Conservation (phyloP, 2,797 vertebrate species). For the Sorex maritimensis region DNA sequence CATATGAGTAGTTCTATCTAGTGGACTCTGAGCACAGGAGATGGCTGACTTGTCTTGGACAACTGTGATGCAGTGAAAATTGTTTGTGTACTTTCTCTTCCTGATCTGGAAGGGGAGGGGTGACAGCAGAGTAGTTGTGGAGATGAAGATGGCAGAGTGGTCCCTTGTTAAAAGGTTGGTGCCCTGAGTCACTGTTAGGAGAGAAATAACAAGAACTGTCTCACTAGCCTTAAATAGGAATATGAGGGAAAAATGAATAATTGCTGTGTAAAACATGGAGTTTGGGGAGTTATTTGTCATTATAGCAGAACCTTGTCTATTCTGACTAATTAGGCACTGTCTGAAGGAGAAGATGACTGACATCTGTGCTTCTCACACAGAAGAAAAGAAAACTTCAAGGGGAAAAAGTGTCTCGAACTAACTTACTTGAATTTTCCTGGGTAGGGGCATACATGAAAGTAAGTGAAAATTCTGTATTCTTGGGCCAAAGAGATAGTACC, state of each 20-base stretch:
- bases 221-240: neutral
- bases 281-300: conserved; percentile 12
- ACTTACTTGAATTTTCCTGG: neutral
- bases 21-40: neutral
- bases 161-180: neutral
- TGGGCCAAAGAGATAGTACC: too few species aligned
- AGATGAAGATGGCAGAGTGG: neutral
- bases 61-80: neutral
- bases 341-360: conserved; percentile 11
- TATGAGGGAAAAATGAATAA: neutral
- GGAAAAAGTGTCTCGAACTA: neutral
- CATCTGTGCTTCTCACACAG: neutral
- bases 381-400: neutral
- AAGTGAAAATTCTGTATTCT: too few species aligned
- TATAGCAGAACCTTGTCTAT: neutral
- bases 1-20: neutral
- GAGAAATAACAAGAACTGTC: neutral
- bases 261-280: neutral
- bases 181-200: neutral
- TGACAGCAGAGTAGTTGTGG: neutral
- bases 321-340: neutral
- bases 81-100: neutral
- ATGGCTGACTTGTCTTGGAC: neutral
- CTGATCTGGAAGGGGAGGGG: too few species aligned
- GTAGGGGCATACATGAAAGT: too few species aligned